Evolutionary conservation across 2,797 vertebrate genomes (phyloP).

Genomic region (Chelonia mydas): DNA sequence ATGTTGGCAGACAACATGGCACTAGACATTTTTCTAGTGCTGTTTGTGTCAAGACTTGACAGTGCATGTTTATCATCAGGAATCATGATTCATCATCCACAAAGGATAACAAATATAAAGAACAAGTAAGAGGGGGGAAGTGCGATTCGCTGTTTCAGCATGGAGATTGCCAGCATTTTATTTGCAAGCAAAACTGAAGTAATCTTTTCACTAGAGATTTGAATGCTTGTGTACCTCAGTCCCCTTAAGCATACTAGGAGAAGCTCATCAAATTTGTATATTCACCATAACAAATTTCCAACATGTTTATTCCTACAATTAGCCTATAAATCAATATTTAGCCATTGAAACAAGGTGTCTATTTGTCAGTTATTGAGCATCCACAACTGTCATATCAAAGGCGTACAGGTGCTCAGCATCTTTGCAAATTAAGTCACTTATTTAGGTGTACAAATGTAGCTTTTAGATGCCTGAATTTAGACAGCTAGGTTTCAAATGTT

Average conservation of each 20-base stretch:
- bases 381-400: neutral
- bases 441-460: neutral
- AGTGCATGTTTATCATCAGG: neutral
- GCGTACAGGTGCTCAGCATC: neutral
- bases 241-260: neutral
- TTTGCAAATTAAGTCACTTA: neutral
- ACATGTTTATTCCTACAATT: no score
- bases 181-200: neutral
- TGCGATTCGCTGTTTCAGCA: neutral
- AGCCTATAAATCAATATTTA: no score
- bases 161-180: neutral
- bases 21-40: neutral
- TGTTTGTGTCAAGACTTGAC: neutral
- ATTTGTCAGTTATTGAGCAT: neutral
- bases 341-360: neutral
- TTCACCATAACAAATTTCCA: neutral
- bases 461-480: neutral
- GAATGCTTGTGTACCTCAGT: neutral
- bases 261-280: neutral
- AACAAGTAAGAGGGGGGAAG: neutral
- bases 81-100: constrained; percentile 21
- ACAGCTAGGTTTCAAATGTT: neutral
- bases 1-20: neutral
- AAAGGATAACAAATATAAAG: neutral
- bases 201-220: neutral